phyloP scores from a whole-genome alignment of 2,113 vertebrate species.

The Dolichotis patagonum region DNA sequence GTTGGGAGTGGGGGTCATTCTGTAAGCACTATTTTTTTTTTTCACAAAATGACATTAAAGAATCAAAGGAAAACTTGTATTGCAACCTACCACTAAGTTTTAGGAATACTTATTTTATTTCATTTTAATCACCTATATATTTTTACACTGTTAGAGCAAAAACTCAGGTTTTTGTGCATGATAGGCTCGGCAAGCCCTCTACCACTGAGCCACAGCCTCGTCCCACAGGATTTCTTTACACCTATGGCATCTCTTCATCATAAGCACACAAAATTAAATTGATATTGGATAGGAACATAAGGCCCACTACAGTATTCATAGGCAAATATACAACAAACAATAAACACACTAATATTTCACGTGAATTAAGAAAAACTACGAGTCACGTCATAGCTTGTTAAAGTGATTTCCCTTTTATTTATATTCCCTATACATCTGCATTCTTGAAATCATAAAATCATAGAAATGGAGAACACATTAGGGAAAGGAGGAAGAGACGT shows the following conservation, averaged over 20 bases:
- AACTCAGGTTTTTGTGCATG: not conserved
- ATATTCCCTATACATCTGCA: not conserved
- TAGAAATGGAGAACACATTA: not conserved
- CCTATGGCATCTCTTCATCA: not conserved
- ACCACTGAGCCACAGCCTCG: no score
- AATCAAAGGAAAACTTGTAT: not conserved
- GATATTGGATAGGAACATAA: not conserved
- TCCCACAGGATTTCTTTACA: not conserved
- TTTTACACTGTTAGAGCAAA: not conserved
- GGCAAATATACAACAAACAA: not conserved
- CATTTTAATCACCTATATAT: not conserved
- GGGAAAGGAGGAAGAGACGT: accelerated
- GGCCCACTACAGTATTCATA: not conserved
- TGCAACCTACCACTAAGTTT: not conserved
- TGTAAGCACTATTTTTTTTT: not conserved
- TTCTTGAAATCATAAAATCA: not conserved
- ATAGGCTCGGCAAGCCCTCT: not conserved
- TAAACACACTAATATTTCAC: not conserved
- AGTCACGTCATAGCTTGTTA: not conserved
- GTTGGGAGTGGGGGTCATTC: not conserved
- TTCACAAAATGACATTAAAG: not conserved
- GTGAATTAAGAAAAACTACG: not conserved
- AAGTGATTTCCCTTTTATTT: not conserved
- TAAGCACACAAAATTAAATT: not conserved
- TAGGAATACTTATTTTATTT: not conserved